These are phyloP conservation scores for Cardiocondyla obscurior DNA, from an alignment of 1,140 invertebrate species.

Conservation along the genomic window DNA sequence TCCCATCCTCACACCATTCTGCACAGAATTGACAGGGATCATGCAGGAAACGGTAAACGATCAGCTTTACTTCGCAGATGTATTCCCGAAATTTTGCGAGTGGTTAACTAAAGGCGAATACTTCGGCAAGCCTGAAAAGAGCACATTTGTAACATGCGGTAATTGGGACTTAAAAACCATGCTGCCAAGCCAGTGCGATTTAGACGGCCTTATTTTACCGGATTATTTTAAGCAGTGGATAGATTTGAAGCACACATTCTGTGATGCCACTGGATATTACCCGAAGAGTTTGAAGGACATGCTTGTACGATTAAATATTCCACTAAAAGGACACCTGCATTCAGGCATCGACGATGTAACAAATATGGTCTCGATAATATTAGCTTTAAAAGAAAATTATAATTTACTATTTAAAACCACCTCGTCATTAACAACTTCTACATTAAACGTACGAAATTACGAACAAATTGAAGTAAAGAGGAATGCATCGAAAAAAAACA, in stretches of 20 bases:
- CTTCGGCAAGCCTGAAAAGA: constrained; percentile 68
- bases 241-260: constrained; percentile 85
- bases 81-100: constrained; percentile 76
- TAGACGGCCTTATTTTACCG: constrained; percentile 82
- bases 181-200: constrained; percentile 85
- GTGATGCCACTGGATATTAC: constrained; percentile 68
- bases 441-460: background rate
- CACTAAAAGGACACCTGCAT: constrained; percentile 76
- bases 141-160: constrained; percentile 86
- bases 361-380: constrained; percentile 78
- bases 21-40: constrained; percentile 85
- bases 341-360: constrained; percentile 78
- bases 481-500: background rate
- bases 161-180: constrained; percentile 87
- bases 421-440: constrained; percentile 10
- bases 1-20: constrained; percentile 85
- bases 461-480: background rate
- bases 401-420: constrained; percentile 73
- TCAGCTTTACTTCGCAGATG: constrained; percentile 77
- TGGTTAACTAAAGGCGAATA: constrained; percentile 78
- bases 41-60: constrained; percentile 79
- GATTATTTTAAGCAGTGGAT: constrained; percentile 86
- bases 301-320: constrained; percentile 70
- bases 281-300: constrained; percentile 78
- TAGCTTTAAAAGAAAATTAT: constrained; percentile 62